Evolutionary conservation across 2,113 vertebrate species (phyloP).

Genomic region (Gallinago paraguaiae): DNA sequence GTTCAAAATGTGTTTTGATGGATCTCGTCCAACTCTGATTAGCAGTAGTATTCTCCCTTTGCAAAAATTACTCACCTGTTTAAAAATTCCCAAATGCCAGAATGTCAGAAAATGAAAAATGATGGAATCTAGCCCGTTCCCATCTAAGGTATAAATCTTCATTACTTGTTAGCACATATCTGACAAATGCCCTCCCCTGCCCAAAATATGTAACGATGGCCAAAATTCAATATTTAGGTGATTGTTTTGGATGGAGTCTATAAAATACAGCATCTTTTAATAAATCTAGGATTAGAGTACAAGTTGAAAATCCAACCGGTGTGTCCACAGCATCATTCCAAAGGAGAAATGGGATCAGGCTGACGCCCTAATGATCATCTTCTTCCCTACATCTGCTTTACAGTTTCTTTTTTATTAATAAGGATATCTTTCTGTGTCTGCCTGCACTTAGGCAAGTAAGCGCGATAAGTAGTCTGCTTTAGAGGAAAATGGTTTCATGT

Average conservation of each 20-base stretch:
- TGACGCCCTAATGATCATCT: neutral
- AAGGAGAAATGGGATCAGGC: neutral
- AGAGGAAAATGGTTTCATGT: neutral
- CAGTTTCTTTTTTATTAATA: neutral
- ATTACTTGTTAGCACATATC: neutral
- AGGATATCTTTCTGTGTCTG: neutral
- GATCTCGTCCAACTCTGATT: neutral
- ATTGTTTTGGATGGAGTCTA: neutral
- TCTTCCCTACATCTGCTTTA: neutral
- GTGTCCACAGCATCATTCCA: neutral
- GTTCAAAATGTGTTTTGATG: neutral
- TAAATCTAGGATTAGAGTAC: neutral
- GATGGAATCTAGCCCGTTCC: neutral
- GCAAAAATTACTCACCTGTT: neutral
- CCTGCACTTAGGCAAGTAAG: neutral
- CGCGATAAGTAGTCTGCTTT: neutral
- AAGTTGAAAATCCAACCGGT: neutral
- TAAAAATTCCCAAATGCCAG: neutral
- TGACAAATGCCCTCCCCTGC: neutral
- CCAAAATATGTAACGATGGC: neutral
- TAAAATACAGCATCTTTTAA: neutral
- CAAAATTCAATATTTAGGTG: neutral
- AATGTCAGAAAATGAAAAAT: conserved; percentile 1
- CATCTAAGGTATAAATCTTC: neutral
- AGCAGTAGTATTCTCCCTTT: neutral